Evolutionary conservation across 1,140 invertebrate genomes (phyloP).

Genomic region (Drosophila erecta): DNA sequence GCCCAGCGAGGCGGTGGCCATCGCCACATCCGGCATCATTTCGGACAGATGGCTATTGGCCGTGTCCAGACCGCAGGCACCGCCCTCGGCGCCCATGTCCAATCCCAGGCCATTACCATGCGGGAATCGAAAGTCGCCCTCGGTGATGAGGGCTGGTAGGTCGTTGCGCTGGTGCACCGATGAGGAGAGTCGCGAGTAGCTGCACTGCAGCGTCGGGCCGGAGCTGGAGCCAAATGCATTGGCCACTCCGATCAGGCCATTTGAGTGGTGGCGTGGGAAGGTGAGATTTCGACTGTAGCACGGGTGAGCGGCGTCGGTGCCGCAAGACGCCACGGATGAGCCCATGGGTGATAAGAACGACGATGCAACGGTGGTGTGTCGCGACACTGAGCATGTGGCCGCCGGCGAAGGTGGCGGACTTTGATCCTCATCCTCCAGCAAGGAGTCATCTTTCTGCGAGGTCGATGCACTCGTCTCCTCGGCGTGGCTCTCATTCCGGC

Average conservation of each 20-base stretch:
- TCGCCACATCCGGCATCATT: slow-evolving; percentile 95
- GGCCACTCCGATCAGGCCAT: slow-evolving; percentile 64
- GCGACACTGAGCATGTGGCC: slow-evolving; percentile 57
- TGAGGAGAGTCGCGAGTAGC: slow-evolving; percentile 66
- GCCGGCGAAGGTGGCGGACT: slow-evolving; percentile 80
- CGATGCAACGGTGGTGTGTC: slow-evolving; percentile 44
- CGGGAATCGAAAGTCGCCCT: slow-evolving; percentile 86
- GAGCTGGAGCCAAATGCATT: slow-evolving; percentile 42
- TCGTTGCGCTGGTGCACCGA: slow-evolving; percentile 85
- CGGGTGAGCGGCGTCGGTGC: slow-evolving; percentile 51
- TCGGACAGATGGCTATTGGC: slow-evolving; percentile 90
- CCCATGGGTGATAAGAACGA: slow-evolving; percentile 37
- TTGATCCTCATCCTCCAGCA: slow-evolving; percentile 69
- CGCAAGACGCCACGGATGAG: not conserved
- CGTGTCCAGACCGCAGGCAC: slow-evolving; percentile 64
- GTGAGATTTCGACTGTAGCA: slow-evolving; percentile 86
- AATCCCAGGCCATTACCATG: slow-evolving; percentile 63
- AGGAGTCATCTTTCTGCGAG: slow-evolving; percentile 44
- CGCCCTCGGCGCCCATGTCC: slow-evolving; percentile 53
- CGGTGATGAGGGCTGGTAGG: slow-evolving; percentile 87
- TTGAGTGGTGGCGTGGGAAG: slow-evolving; percentile 86
- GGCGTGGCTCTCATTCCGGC: slow-evolving; percentile 9
- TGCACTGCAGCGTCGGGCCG: slow-evolving; percentile 55
- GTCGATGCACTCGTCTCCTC: slow-evolving; percentile 43
- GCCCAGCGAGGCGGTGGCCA: slow-evolving; percentile 91